These are phyloP conservation scores for Villa cingulata DNA, from an alignment of 2,888 invertebrate species.

Conservation along the genomic window DNA sequence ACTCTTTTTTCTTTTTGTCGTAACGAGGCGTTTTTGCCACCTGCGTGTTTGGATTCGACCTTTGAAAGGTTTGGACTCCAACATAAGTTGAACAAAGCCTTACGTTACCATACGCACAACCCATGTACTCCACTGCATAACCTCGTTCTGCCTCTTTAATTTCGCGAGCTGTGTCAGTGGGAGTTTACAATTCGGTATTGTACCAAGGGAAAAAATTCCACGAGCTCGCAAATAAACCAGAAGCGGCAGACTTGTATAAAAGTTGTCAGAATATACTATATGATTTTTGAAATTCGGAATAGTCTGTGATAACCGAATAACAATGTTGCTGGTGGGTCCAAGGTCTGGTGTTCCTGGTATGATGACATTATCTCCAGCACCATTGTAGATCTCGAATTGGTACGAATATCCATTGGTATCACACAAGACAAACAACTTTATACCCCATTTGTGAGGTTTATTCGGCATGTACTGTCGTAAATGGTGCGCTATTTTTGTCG, in stretches of 20 bases:
- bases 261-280: slow-evolving; percentile 11
- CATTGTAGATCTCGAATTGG: slow-evolving; percentile 11
- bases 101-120: slow-evolving; percentile 12
- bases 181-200: slow-evolving; percentile 12
- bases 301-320: no score
- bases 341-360: no score
- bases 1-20: slow-evolving; percentile 12
- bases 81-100: no score
- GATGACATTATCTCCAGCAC: no score
- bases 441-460: not conserved
- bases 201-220: slow-evolving; percentile 7
- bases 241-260: slow-evolving; percentile 7
- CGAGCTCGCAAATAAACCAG: slow-evolving; percentile 10
- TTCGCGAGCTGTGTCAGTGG: not conserved
- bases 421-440: no score
- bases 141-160: slow-evolving; percentile 4
- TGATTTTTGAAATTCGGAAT: slow-evolving; percentile 6
- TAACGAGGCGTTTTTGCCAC: slow-evolving; percentile 12
- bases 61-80: slow-evolving; percentile 19
- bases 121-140: slow-evolving; percentile 9
- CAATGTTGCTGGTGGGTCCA: no score
- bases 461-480: no score
- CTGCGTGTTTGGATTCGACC: slow-evolving; percentile 7
- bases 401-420: slow-evolving; percentile 9
- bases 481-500: no score